These are phyloP conservation scores for Sepiola atlantica DNA, from an alignment of 2,888 invertebrate species.

Conservation along the genomic window DNA sequence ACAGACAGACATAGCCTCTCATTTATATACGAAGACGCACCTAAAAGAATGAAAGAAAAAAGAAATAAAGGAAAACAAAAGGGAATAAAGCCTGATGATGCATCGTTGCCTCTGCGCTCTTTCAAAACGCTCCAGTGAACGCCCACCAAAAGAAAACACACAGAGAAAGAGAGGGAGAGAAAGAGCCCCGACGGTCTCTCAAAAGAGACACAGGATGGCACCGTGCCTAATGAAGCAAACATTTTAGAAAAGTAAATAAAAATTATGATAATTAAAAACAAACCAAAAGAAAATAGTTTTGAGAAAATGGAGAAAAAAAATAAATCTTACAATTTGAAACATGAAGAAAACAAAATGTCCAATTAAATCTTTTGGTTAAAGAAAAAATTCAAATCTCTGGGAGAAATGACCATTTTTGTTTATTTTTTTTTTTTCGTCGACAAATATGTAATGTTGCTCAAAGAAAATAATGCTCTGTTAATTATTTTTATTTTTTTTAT, in stretches of 20 bases:
- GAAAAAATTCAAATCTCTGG: neutral
- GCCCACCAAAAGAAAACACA: neutral
- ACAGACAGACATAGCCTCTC: too few species aligned
- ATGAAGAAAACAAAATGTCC: neutral
- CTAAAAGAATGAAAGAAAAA: too few species aligned
- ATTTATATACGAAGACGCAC: too few species aligned
- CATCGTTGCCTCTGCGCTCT: neutral
- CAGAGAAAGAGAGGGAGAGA: too few species aligned
- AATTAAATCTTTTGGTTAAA: neutral
- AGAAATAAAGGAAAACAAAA: too few species aligned
- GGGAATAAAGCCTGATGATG: neutral
- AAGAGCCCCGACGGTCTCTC: neutral
- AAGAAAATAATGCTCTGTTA: neutral
- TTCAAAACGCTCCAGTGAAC: neutral
- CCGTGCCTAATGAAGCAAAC: neutral
- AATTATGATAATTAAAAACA: neutral
- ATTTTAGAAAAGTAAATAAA: neutral
- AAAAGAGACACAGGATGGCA: conserved; percentile 3
- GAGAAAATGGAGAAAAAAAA: neutral
- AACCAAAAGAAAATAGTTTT: neutral
- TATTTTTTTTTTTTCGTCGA: neutral
- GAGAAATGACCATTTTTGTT: neutral
- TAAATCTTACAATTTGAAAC: neutral
- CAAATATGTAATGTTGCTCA: neutral
- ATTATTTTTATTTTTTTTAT: neutral